Conservation (phyloP, 1,140 invertebrate genomes). For the Eumeta japonica region DNA sequence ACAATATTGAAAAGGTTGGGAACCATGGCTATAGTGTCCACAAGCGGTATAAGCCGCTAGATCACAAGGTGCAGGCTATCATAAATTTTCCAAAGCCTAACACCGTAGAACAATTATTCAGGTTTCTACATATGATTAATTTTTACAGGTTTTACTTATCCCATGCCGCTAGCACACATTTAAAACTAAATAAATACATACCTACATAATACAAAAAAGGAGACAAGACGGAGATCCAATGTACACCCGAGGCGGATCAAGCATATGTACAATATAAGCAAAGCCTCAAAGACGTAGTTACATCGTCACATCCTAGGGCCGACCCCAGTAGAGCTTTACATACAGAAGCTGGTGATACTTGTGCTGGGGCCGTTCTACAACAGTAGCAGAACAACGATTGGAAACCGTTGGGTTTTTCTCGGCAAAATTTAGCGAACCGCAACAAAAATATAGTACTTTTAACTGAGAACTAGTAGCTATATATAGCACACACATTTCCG, state of each 20-base stretch:
- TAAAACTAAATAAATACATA: conserved; percentile 2
- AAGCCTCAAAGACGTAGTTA: conserved; percentile 15
- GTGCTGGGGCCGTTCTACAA: conserved; percentile 30
- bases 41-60: neutral
- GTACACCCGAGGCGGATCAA: conserved; percentile 14
- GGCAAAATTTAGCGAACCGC: conserved; percentile 17
- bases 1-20: no score
- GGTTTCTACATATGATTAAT: conserved; percentile 42
- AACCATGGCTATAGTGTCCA: no score
- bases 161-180: conserved; percentile 12
- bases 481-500: conserved; percentile 36
- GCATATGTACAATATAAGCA: conserved; percentile 34
- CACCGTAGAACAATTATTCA: conserved; percentile 21
- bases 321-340: conserved; percentile 4
- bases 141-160: conserved; percentile 24
- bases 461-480: conserved; percentile 41
- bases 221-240: conserved; percentile 12
- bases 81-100: conserved; percentile 11
- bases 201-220: neutral
- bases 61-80: neutral
- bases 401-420: conserved; percentile 36
- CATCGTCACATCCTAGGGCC: conserved; percentile 15
- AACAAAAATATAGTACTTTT: conserved; percentile 22
- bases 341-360: conserved; percentile 28
- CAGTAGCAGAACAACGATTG: conserved; percentile 13